A percentile compares a stretch with the other conserved stretches of the same genome.
These are phyloP conservation scores for Sminthurides aquaticus DNA, from an alignment of 2,888 invertebrate species.

Conservation along the genomic window DNA sequence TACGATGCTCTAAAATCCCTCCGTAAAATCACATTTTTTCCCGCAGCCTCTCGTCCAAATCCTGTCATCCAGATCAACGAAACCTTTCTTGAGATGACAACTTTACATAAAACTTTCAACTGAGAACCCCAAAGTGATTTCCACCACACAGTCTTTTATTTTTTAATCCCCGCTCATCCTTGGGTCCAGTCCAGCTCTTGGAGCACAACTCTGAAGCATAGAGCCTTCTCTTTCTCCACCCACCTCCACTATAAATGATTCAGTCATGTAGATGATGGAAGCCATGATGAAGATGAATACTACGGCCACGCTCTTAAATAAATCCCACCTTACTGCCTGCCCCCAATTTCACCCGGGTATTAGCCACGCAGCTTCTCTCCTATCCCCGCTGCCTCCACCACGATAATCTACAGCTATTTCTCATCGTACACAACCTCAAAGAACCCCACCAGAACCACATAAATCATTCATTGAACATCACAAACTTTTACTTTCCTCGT, in stretches of 20 bases:
- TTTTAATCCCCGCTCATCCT: neutral
- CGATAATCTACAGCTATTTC: too few species aligned
- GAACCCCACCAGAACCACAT: too few species aligned
- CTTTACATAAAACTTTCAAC: too few species aligned
- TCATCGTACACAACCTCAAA: too few species aligned
- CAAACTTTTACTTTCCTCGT: neutral
- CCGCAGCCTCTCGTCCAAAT: too few species aligned
- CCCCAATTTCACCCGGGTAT: neutral
- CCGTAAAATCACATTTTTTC: too few species aligned
- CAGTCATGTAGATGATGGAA: neutral
- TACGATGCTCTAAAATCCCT: too few species aligned
- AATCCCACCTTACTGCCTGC: neutral
- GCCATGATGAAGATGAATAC: neutral
- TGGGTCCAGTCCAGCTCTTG: neutral
- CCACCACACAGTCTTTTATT: neutral
- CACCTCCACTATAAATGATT: neutral
- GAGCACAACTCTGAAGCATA: neutral
- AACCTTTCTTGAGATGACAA: too few species aligned
- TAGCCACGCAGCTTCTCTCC: neutral
- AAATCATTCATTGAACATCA: neutral
- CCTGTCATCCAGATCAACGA: too few species aligned
- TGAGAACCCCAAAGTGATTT: too few species aligned
- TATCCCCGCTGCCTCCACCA: too few species aligned
- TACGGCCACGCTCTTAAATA: neutral
- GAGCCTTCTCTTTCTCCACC: neutral